Percentiles rank a stretch among this genome's conserved stretches.
Conservation (phyloP, 2,888 invertebrate genomes). For the Napeogenes sylphis region DNA sequence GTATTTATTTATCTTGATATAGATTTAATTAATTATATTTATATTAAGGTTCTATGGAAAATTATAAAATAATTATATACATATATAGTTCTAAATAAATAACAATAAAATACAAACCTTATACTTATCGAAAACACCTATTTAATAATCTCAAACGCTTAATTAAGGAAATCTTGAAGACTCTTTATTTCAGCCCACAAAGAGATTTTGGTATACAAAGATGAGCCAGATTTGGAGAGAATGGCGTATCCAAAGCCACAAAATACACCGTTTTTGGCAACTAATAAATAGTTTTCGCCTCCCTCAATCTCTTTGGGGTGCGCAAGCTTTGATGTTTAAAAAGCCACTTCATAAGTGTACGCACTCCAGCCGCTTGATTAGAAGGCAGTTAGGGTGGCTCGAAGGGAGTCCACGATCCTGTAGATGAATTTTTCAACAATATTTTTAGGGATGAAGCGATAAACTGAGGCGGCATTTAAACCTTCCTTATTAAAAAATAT, state of each 20-base stretch:
- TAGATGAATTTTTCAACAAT: constrained; percentile 48
- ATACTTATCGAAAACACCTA: constrained; percentile 9
- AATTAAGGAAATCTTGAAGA: constrained; percentile 44
- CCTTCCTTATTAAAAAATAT: background rate
- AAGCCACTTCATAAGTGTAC: constrained; percentile 63
- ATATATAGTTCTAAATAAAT: background rate
- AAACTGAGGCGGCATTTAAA: constrained; percentile 12
- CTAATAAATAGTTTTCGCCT: constrained; percentile 61
- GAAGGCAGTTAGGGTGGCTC: constrained; percentile 52
- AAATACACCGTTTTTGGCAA: constrained; percentile 46
- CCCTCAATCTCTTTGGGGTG: constrained; percentile 40
- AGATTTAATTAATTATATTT: too few relatives aligned
- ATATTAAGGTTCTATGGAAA: too few relatives aligned
- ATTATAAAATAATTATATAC: too few relatives aligned
- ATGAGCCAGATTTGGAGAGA: constrained; percentile 34
- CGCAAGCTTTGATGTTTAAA: constrained; percentile 62
- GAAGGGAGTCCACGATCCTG: constrained; percentile 30
- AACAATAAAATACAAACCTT: background rate
- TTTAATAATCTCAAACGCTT: constrained; percentile 27
- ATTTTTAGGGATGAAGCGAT: constrained; percentile 3
- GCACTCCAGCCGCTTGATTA: constrained; percentile 61
- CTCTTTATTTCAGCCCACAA: constrained; percentile 40
- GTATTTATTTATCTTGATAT: too few relatives aligned
- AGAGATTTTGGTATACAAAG: constrained; percentile 35
- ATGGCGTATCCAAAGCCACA: constrained; percentile 37